Base-by-base conservation (phyloP, 2,113 vertebrate species). In the Caracal caracal region DNA sequence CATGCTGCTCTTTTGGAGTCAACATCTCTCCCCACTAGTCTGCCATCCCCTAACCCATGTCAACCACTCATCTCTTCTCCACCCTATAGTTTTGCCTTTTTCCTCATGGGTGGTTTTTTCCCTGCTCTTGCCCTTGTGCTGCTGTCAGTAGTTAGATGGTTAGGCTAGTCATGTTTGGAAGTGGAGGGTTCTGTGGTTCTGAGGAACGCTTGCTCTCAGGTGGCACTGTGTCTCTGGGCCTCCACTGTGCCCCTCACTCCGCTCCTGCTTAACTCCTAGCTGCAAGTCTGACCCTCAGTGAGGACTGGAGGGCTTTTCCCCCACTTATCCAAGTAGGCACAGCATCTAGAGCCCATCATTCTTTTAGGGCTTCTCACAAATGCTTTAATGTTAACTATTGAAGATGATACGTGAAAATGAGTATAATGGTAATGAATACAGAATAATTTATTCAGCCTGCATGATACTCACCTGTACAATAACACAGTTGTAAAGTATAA, bases 21-120 rank as follows among this genome's bases (percentile, higher is more conserved):
- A 51, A 9, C 1, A n/a, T 35, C 28, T 51, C 1, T 47, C 2
- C 2, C 0, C 2, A n/a, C 5, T 10, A 1, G 35, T 49, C 20
- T 63, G n/a, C 26, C 43, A 87, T 24, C 19, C 26, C n/a, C 40
- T 8, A 35, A 22, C 2, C 30, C 2, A 33, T 73, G 26, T 6
- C n/a, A 59, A 7, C 40, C 17, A 4, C 28, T 33, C 47, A 5
- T 66, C 16, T 93, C 28, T 79, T 73, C 10, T 63, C 20, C 28
- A 33, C 4, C 10, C 16, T 40, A 1, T 17, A 9, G 47, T 40
- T 83, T 49, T 71, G 22, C 28, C 24, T 93, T 75, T 92, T 37
- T 26, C 28, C 11, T 51, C 22, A 73, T 22, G 10, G 6, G 51
- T 19, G 3, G 4, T 68, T 7, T 10, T 66, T 49, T 43, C 28